A percentile compares a stretch with the other conserved stretches of the same genome.
Conservation (phyloP, 1,140 invertebrate species). For the Leptinotarsa undecemlineata region DNA sequence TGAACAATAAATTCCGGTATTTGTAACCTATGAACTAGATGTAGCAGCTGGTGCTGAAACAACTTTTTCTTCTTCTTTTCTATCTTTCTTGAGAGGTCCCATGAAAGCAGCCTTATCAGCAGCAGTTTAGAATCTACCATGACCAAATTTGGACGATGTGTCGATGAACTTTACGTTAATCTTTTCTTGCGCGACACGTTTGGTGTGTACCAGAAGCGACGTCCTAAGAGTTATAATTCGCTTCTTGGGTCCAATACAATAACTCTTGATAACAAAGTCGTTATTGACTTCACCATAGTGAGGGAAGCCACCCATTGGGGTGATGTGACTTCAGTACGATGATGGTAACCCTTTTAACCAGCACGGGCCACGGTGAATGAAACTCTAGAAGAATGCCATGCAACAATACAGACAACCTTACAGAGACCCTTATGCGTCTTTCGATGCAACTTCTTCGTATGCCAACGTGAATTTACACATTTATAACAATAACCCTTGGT, state of each 20-base stretch:
- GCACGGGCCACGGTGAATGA: constrained; percentile 98
- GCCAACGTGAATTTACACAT: too few species aligned
- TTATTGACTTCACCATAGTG: constrained; percentile 99
- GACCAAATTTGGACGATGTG: constrained; percentile 98
- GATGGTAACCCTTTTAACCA: constrained; percentile 99
- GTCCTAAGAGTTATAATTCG: constrained; percentile 98
- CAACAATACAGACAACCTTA: constrained; percentile 70
- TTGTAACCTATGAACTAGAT: neutral
- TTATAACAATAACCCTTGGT: constrained; percentile 99
- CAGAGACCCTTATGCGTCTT: constrained; percentile 99
- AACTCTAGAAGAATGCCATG: too few species aligned
- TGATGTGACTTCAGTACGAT: constrained; percentile 99
- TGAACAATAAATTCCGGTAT: too few species aligned
- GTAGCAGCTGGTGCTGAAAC: constrained; percentile 52
- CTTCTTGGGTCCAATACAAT: constrained; percentile 97
- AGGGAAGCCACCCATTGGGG: constrained; percentile 99
- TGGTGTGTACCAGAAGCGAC: constrained; percentile 93
- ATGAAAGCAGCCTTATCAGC: constrained; percentile 97
- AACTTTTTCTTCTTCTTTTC: constrained; percentile 77
- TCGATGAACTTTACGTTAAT: constrained; percentile 99
- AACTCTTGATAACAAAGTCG: constrained; percentile 97
- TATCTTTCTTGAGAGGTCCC: constrained; percentile 94
- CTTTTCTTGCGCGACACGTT: constrained; percentile 94
- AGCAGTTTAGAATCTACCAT: constrained; percentile 99
- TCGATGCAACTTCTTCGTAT: constrained; percentile 98